Conservation (phyloP, 2,797 vertebrate species). For the Botia kubotai region DNA sequence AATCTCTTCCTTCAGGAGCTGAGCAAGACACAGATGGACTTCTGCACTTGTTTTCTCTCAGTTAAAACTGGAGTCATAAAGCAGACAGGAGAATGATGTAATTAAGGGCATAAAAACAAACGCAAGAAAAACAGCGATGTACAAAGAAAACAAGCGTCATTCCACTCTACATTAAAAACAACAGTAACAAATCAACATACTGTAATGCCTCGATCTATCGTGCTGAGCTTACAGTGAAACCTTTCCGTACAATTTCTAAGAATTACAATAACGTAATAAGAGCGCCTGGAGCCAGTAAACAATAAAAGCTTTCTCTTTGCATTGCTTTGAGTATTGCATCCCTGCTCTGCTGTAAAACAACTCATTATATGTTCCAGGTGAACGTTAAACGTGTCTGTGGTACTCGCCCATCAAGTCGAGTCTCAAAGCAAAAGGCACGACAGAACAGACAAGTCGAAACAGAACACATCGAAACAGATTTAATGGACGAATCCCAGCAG, state of each 20-base stretch:
- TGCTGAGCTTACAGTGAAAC: neutral
- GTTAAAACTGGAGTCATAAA: neutral
- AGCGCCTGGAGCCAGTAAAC: neutral
- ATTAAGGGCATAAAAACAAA: neutral
- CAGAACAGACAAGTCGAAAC: conserved; percentile 23
- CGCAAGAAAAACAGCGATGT: neutral
- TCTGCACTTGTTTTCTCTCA: neutral
- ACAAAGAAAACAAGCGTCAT: neutral
- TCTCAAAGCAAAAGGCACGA: conserved; percentile 15
- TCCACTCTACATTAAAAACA: conserved; percentile 13
- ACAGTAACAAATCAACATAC: conserved; percentile 3
- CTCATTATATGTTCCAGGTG: neutral
- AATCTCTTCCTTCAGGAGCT: neutral
- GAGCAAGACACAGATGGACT: neutral
- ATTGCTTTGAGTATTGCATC: neutral
- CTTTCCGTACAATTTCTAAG: neutral
- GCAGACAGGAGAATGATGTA: neutral
- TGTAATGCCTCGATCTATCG: neutral
- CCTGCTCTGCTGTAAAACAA: neutral
- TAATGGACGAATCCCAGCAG: conserved; percentile 27
- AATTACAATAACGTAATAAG: neutral
- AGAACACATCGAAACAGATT: conserved; percentile 7
- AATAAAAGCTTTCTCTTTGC: neutral
- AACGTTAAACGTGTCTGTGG: neutral
- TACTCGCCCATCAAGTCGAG: neutral